Conservation (phyloP, 2,113 vertebrate genomes). For the Ceratotherium simum region DNA sequence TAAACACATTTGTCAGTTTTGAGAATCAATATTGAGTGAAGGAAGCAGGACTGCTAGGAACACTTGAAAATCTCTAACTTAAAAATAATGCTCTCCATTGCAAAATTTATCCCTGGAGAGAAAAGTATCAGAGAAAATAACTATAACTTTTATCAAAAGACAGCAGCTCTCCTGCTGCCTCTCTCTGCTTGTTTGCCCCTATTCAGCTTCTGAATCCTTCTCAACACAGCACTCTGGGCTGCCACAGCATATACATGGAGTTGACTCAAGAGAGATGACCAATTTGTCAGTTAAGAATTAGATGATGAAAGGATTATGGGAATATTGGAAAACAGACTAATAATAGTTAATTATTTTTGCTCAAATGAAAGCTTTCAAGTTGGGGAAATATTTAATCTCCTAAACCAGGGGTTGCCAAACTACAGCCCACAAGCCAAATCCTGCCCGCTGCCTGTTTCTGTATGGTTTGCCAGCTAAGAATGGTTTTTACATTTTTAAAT, state of each 20-base stretch:
- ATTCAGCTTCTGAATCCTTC: not conserved
- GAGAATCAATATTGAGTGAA: not conserved
- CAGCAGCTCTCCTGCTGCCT: not conserved
- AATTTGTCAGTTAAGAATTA: not conserved
- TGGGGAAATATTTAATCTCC: not conserved
- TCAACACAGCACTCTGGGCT: not conserved
- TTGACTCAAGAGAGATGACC: not conserved
- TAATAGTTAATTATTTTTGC: not conserved
- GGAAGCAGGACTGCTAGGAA: not conserved
- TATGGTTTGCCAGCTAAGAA: not conserved
- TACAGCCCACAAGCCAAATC: not conserved
- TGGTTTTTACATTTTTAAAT: not conserved
- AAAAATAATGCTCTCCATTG: not conserved
- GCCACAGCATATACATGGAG: not conserved
- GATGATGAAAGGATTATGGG: not conserved
- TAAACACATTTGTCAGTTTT: not conserved
- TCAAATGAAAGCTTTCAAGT: slow-evolving; percentile 32
- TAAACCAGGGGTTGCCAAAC: not conserved
- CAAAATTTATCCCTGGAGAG: not conserved
- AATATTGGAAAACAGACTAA: not conserved
- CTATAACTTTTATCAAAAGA: not conserved
- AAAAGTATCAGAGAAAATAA: slow-evolving; percentile 23
- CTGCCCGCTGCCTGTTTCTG: not conserved
- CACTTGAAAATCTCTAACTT: not conserved
- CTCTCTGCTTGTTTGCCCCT: not conserved